phyloP scores from a whole-genome alignment of 2,888 invertebrate species.

The Agriopis marginaria region DNA sequence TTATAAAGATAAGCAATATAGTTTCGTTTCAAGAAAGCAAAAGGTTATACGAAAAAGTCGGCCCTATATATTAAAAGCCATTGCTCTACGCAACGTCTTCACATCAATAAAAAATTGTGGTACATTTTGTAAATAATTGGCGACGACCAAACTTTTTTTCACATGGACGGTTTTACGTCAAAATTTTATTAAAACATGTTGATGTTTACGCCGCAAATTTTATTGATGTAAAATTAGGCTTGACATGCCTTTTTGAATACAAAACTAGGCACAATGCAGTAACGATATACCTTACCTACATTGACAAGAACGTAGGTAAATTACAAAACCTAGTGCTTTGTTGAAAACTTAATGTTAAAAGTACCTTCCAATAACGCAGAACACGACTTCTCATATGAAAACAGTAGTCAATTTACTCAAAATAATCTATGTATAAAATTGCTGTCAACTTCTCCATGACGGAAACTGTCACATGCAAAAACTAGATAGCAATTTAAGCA shows the following conservation, averaged over 20 bases:
- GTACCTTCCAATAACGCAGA: slow-evolving; percentile 79
- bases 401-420: slow-evolving; percentile 18
- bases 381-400: slow-evolving; percentile 68
- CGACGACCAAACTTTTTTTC: neutral
- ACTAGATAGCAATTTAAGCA: too few species aligned
- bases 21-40: slow-evolving; percentile 79
- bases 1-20: slow-evolving; percentile 71
- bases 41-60: slow-evolving; percentile 60
- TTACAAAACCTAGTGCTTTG: slow-evolving; percentile 78
- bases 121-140: neutral
- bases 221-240: neutral
- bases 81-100: slow-evolving; percentile 14
- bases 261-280: slow-evolving; percentile 1
- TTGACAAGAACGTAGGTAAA: slow-evolving; percentile 41
- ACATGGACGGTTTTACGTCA: too few species aligned
- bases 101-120: neutral
- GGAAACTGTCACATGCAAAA: too few species aligned
- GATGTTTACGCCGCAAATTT: too few species aligned
- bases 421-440: too few species aligned
- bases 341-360: slow-evolving; percentile 72
- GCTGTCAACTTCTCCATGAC: too few species aligned
- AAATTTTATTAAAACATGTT: too few species aligned
- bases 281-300: slow-evolving; percentile 33
- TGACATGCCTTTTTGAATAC: neutral
- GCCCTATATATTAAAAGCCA: slow-evolving; percentile 28